These are phyloP conservation scores for Myotis daubentonii DNA, from an alignment of 2,797 vertebrate genomes.

Conservation along the genomic window DNA sequence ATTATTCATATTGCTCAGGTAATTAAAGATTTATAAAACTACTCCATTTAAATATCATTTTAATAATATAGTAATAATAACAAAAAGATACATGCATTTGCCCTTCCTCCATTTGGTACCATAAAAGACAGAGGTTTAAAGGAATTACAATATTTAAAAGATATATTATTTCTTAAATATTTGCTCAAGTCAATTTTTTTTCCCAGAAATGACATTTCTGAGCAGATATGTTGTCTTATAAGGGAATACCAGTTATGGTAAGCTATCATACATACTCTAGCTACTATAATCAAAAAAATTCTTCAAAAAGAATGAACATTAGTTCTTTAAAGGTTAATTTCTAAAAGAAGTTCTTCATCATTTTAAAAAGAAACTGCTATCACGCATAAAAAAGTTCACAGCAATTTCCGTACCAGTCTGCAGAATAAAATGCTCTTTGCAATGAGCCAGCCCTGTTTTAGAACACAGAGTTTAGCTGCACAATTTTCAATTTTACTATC, in stretches of 20 bases:
- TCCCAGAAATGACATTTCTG: constrained; percentile 70
- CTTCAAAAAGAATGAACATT: constrained; percentile 80
- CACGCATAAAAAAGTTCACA: constrained; percentile 75
- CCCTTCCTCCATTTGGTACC: neutral
- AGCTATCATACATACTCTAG: constrained; percentile 68
- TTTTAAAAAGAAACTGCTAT: constrained; percentile 70
- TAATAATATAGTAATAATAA: neutral
- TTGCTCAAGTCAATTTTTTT: constrained; percentile 76
- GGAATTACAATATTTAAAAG: constrained; percentile 70
- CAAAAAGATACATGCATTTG: constrained; percentile 49
- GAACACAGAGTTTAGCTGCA: constrained; percentile 73
- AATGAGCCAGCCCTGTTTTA: constrained; percentile 65
- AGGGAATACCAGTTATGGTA: constrained; percentile 79
- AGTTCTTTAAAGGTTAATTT: constrained; percentile 80
- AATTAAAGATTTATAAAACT: constrained; percentile 64
- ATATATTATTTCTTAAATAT: constrained; percentile 73
- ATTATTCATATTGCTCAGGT: neutral
- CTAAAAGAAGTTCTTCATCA: constrained; percentile 68
- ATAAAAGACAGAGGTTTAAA: constrained; percentile 45
- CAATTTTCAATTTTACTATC: constrained; percentile 72
- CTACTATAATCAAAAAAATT: constrained; percentile 67
- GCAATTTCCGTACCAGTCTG: constrained; percentile 74
- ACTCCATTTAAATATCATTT: neutral
- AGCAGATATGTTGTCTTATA: constrained; percentile 70
- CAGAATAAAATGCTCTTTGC: constrained; percentile 69